phyloP scores from a whole-genome alignment of 2,797 vertebrate genomes.

The Tinamus major region DNA sequence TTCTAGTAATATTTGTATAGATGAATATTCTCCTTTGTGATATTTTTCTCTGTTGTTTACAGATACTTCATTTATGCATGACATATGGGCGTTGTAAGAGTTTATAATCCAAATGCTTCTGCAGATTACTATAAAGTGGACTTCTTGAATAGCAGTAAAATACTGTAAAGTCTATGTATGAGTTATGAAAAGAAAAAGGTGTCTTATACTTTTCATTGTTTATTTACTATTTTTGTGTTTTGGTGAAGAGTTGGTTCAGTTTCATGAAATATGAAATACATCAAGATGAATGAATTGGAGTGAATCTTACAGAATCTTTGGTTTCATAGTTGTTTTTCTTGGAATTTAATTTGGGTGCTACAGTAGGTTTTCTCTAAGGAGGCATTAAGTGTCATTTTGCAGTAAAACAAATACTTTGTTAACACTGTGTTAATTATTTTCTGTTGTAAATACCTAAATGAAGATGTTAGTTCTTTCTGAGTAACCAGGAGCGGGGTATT shows the following conservation, averaged over 20 bases:
- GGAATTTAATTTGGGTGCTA: background rate
- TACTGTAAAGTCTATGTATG: background rate
- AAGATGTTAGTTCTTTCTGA: background rate
- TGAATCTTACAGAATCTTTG: background rate
- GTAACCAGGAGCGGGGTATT: background rate
- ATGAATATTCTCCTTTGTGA: background rate
- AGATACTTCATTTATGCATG: background rate
- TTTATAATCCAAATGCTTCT: background rate
- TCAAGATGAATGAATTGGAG: background rate
- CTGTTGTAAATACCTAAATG: background rate
- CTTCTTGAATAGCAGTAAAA: background rate
- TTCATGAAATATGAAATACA: background rate
- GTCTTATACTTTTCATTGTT: background rate
- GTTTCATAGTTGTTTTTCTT: background rate
- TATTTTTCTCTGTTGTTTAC: background rate
- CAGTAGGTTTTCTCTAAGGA: background rate
- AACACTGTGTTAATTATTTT: background rate
- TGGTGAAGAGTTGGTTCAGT: background rate
- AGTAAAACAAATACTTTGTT: background rate
- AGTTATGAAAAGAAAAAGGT: background rate
- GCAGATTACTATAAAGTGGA: background rate
- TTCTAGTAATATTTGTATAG: background rate
- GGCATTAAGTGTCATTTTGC: background rate
- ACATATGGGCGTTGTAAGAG: background rate
- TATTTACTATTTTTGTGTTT: background rate